Evolutionary conservation across 2,113 vertebrate species (phyloP), one percentile per base, ranked within the genome.

Genomic region (Theristicus caerulescens): DNA sequence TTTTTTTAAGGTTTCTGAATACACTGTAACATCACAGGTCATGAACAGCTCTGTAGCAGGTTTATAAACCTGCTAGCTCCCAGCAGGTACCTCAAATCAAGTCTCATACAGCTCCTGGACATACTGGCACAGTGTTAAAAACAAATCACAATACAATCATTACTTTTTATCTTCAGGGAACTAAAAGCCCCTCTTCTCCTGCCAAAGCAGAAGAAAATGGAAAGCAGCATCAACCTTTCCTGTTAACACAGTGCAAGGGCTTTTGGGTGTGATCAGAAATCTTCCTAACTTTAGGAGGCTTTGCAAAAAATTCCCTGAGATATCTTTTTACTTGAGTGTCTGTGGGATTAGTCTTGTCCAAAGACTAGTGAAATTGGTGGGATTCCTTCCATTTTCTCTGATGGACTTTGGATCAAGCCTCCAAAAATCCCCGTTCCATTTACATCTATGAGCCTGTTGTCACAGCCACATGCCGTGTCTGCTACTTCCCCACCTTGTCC

Each of bases 111-210:
- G 62, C 82, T 88, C 57, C 81, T 64, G 47, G 42, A 65, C 4
- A 4, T 36, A n/a, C 85, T 83, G 76, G 76, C 59, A 85, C 47
- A 82, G 64, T 9, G 26, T 44, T 89, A 82, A 82, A 97, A 97
- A 83, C 74, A 91, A 95, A 95, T 96, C 88, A 76, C 82, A 82
- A 6, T 51, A 67, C 83, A 73, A 96, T 61, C 76, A 74, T 76
- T 94, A 74, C 78, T 34, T 94, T 93, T 83, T 78, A 83, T 91
- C 74, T 95, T 69, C 58, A 57, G 64, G 78, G 46, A 78, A 83
- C 46, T 67, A 57, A 71, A 61, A 85, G 55, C 17, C 38, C 59
- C 67, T 83, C 46, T 54, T 73, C 62, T 4, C 13, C 14, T 29
- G 27, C n/a, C 62, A 52, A 52, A 90, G 62, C 0, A 88, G 81